Base-by-base conservation (phyloP, 2,113 vertebrate species). In the Capricornis sumatraensis region DNA sequence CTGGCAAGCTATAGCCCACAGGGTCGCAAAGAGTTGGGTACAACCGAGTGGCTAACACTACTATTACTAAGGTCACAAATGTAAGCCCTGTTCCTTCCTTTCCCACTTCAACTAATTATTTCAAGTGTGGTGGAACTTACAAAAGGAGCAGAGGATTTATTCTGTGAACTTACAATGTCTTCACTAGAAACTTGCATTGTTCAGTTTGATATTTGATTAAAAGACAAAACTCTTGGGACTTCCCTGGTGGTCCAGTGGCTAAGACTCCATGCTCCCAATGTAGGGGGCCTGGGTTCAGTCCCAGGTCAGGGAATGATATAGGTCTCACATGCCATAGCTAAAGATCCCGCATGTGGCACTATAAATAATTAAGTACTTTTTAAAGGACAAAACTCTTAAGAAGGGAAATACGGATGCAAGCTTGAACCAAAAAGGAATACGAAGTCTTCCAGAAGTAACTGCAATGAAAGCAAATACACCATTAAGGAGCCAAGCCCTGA, bases 121-220 rank as follows among this genome's bases (percentile, higher is more conserved):
- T 97, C 67, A 91, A 95, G 62, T 19, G 43, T 19, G 16, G 53
- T 40, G 1, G 43, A 50, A 28, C 33, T 62, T 81, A 7, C 33
- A 36, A 71, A 30, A 76, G 23, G 30, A 60, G 60, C 0, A 30
- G 33, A 28, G 60, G 78, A 43, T 52, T 85, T 92, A 60, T 85
- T 71, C 89, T 53, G 62, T 58, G 43, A 93, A 89, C n/a, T 60
- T 93, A 95, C 2, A 57, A 27, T 52, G 27, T 13, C n/a, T 93
- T 81, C 43, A 43, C 47, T 62, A 76, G 6, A 86, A 83, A 12
- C 27, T 47, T 43, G n/a, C 27, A 55, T n/a, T 36, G 28, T 57
- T 94, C 52, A 33, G 43, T 53, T 95, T n/a, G 19, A 62, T 93
- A 82, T 86, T 90, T 94, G 52, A 86, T 43, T 43, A 90, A 81